A percentile compares a stretch with the other conserved stretches of the same genome.
These are phyloP conservation scores for Danionella cerebrum DNA, from an alignment of 2,113 vertebrate genomes.

Conservation along the genomic window DNA sequence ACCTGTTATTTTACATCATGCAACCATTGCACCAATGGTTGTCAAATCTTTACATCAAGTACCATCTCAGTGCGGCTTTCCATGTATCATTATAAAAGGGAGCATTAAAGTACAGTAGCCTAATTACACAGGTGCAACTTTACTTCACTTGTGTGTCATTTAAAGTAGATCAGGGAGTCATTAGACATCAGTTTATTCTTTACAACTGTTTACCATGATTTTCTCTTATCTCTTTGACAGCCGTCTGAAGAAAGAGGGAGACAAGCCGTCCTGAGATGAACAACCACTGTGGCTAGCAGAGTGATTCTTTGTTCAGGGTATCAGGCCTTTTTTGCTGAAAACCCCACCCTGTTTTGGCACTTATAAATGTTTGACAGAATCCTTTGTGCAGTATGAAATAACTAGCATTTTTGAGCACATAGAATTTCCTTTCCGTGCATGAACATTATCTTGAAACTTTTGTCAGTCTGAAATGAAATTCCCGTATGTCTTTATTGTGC, in stretches of 20 bases:
- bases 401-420: slow-evolving; percentile 54
- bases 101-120: too few species aligned
- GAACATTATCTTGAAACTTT: slow-evolving; percentile 54
- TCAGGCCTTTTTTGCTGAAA: slow-evolving; percentile 12
- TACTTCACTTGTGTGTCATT: too few species aligned
- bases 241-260: slow-evolving; percentile 99
- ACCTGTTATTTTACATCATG: too few species aligned
- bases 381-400: slow-evolving; percentile 80
- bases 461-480: slow-evolving; percentile 56
- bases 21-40: too few species aligned
- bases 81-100: too few species aligned
- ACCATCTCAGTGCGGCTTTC: too few species aligned
- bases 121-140: too few species aligned
- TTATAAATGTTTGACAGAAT: slow-evolving; percentile 40
- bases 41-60: too few species aligned
- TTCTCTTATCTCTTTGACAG: slow-evolving; percentile 58
- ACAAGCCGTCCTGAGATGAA: slow-evolving; percentile 93
- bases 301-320: slow-evolving; percentile 36
- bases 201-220: background rate
- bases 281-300: slow-evolving; percentile 71
- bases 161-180: too few species aligned
- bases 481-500: slow-evolving; percentile 43
- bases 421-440: slow-evolving; percentile 60
- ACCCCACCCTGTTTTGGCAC: slow-evolving; percentile 41
- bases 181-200: background rate